Base-by-base conservation (phyloP, 2,888 invertebrate species). In the Pilophorus perplexus region DNA sequence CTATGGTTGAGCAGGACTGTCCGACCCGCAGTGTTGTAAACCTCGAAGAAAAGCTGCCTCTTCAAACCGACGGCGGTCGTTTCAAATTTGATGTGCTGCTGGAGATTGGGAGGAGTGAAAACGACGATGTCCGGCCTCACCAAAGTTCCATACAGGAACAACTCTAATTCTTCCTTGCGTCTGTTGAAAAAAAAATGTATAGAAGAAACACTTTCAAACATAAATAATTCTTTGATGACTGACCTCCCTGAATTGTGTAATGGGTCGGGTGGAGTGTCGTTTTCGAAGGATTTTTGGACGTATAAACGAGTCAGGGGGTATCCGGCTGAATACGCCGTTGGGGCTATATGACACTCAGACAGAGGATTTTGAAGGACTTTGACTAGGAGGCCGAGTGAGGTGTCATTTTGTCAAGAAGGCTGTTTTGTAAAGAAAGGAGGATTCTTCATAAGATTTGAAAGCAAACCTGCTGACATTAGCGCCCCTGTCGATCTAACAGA, bases 1-100 rank as follows among this genome's bases (percentile, higher is more conserved):
- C 69, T 71, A n/a, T 68, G 54, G 10, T 46, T 66, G 20, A 71
- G 52, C 5, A 60, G 50, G 1, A 70, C 60, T 6, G 67, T 60
- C 2, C 55, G 14, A 12, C 54, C 60, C 1, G 69, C 68, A 0
- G 67, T 48, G 64, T 71, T 72, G 44, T 64, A 64, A 8, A 71
- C 50, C 5, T 57, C 40, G 16, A 69, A 23, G 3, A 33, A 48
- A 37, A 67, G 20, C 27, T 14, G 27, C 12, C 54, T 52, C 12
- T 64, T 65, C 14, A 55, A 6, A 4, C 69, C 69, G n/a, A 71
- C 40, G 6, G 68, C 68, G 2, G 59, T 67, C 2, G 62, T 64
- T 46, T 64, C 67, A 37, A 71, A 71, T 37, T 65, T 40, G 2
- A 71, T 22, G 42, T 65, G 54, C 28, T 60, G 54, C 14, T 60